Conservation (phyloP, 2,797 vertebrate species). For the Apodemus agrarius region DNA sequence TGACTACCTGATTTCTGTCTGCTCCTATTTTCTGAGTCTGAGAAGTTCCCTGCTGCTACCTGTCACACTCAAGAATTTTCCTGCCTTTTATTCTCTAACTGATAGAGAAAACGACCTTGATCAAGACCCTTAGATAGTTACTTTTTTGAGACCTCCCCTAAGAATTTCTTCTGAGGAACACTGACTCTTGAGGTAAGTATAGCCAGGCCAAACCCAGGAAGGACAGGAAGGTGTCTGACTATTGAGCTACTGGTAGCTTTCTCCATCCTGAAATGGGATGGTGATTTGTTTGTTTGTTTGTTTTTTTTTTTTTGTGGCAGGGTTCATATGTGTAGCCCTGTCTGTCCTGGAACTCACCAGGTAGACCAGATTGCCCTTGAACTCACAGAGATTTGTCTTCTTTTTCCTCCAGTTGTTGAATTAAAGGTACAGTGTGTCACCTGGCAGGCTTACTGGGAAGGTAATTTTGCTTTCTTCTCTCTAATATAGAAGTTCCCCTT, state of each 20-base stretch:
- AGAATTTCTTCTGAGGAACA: not conserved
- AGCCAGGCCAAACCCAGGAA: not conserved
- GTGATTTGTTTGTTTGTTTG: too few species aligned
- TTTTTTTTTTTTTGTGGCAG: too few species aligned
- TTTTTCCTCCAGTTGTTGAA: not conserved
- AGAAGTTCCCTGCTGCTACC: not conserved
- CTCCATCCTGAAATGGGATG: not conserved
- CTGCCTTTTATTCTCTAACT: not conserved
- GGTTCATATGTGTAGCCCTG: not conserved
- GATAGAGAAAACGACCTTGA: not conserved
- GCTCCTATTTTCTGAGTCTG: not conserved
- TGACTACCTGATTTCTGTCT: not conserved
- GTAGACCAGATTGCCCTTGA: not conserved
- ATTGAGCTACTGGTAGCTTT: not conserved
- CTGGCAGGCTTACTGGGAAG: not conserved
- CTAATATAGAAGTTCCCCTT: not conserved
- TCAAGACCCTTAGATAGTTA: not conserved
- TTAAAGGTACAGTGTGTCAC: not conserved
- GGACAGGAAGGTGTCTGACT: not conserved
- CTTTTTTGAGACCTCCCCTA: not conserved
- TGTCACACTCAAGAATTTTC: not conserved
- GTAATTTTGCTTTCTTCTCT: not conserved
- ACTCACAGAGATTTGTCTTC: too few species aligned
- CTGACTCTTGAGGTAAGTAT: not conserved
- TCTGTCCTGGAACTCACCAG: not conserved